These are phyloP conservation scores for Lasiurus borealis DNA, from an alignment of 2,113 vertebrate genomes.

Conservation along the genomic window DNA sequence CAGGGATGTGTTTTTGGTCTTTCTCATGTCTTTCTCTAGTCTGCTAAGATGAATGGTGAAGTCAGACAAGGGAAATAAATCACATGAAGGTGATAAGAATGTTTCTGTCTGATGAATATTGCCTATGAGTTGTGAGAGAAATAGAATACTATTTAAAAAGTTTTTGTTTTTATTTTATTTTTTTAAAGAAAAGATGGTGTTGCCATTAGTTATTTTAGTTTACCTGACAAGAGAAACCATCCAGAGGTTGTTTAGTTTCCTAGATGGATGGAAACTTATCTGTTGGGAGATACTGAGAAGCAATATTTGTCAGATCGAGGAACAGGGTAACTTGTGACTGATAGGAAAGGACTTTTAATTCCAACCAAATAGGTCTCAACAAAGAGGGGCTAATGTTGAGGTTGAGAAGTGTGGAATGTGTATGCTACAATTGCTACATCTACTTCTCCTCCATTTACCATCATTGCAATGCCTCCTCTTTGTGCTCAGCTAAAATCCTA, in stretches of 20 bases:
- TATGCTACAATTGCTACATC: too few relatives aligned
- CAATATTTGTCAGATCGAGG: not conserved
- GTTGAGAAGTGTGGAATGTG: not conserved
- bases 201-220: not conserved
- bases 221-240: not conserved
- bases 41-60: not conserved
- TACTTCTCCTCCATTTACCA: not conserved
- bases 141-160: not conserved
- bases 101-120: not conserved
- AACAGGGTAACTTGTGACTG: not conserved
- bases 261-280: not conserved
- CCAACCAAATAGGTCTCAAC: not conserved
- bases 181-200: not conserved
- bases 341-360: not conserved
- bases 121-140: not conserved
- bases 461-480: not conserved
- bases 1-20: constrained; percentile 45
- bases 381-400: not conserved
- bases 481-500: not conserved
- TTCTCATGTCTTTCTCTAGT: constrained; percentile 55
- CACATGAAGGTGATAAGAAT: not conserved
- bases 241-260: not conserved
- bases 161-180: too few relatives aligned
- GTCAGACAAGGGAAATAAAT: not conserved
- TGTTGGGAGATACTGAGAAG: not conserved